These are phyloP conservation scores for Caranx ignobilis DNA, from an alignment of 2,113 vertebrate genomes.

Conservation along the genomic window DNA sequence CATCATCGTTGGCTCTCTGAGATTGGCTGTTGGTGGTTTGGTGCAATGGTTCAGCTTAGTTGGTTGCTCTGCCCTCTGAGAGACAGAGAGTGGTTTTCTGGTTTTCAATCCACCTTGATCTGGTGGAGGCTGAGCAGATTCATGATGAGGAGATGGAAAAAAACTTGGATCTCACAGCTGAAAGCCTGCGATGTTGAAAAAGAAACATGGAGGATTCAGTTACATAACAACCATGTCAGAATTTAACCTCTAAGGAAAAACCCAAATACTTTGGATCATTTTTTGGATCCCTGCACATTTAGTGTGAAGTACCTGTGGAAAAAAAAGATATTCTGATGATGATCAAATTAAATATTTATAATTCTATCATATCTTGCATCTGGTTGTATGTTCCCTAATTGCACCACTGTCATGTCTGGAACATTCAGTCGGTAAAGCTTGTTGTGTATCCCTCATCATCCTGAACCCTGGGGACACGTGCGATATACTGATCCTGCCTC, in stretches of 20 bases:
- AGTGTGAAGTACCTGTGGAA: not conserved
- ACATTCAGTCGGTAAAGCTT: constrained; percentile 13
- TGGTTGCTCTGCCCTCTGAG: constrained; percentile 50
- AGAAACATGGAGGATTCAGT: constrained; percentile 9
- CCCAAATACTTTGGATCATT: not conserved
- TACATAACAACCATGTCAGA: constrained; percentile 16
- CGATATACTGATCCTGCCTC: constrained; percentile 35
- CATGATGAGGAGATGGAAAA: constrained; percentile 13
- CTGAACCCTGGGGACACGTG: constrained; percentile 32
- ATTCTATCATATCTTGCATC: not conserved
- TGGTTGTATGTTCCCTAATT: not conserved
- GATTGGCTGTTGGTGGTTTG: constrained; percentile 67
- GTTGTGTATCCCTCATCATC: constrained; percentile 3
- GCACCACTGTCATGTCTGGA: constrained; percentile 13
- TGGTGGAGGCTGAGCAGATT: constrained; percentile 21
- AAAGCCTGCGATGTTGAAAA: constrained; percentile 29
- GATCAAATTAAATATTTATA: constrained; percentile 31
- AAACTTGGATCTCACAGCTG: constrained; percentile 21
- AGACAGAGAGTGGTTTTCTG: constrained; percentile 19
- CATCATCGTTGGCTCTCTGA: constrained; percentile 54
- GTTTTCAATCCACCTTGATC: constrained; percentile 51
- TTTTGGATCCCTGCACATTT: not conserved
- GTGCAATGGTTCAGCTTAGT: constrained; percentile 67
- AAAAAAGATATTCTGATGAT: not conserved
- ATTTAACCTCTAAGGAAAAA: not conserved